Conservation (phyloP, 2,113 vertebrate species). For the Syrmaticus mikado region DNA sequence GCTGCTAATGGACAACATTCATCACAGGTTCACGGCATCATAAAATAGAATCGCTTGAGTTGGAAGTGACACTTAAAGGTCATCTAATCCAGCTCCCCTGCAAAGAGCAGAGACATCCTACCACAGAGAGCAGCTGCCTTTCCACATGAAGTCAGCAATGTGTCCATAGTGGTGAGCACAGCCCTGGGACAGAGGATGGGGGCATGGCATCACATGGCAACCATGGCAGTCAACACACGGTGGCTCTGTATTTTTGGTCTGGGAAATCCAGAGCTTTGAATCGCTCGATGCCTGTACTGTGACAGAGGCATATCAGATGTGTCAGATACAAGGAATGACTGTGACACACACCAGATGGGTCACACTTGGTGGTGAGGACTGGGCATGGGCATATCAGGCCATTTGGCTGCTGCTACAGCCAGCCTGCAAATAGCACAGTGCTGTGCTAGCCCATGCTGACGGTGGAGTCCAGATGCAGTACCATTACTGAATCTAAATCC, state of each 20-base stretch:
- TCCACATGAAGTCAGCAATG: fast-evolving
- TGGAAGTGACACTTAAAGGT: no score
- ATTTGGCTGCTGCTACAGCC: not conserved
- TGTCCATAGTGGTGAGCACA: not conserved
- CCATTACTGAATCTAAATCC: not conserved
- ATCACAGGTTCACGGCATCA: not conserved
- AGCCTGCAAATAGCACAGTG: not conserved
- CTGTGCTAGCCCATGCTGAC: not conserved
- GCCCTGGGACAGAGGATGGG: not conserved
- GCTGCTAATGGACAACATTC: not conserved
- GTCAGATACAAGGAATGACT: not conserved
- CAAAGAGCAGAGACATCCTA: not conserved
- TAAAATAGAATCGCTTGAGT: no score
- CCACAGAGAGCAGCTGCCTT: not conserved
- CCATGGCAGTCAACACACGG: fast-evolving
- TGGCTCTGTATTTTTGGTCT: not conserved
- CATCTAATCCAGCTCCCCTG: no score
- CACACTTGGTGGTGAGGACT: not conserved
- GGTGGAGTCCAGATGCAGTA: fast-evolving
- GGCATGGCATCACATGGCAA: not conserved
- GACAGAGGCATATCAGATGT: fast-evolving
- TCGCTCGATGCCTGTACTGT: not conserved
- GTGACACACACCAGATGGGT: not conserved
- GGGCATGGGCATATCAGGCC: not conserved
- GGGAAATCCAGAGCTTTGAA: not conserved